Base-by-base conservation (phyloP, 1,140 invertebrate species). In the Idris sp. region DNA sequence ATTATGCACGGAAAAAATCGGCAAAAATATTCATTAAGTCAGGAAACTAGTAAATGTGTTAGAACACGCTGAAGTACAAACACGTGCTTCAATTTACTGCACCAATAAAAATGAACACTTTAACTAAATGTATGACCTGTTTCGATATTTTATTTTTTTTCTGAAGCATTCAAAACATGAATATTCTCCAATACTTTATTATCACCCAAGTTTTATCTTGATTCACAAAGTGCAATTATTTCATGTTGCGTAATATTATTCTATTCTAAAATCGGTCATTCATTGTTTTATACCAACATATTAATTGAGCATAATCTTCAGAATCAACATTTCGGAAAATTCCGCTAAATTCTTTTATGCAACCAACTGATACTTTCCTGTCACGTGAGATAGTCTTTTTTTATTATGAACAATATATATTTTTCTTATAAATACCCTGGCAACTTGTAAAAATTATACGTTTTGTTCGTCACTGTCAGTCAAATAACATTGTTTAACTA, bases 1-100 rank as follows among this genome's bases (percentile, higher is more conserved):
- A 87, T 87, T 1, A 87, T 87, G 85, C 62, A 81, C 5, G 81
- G 85, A 5, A 79, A 82, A 41, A 59, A 72, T 4, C 79, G 65
- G 8, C 48, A 71, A 6, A 74, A 64, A 5, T 77, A 82, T 14
- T 72, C 83, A 1, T 13, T 86, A 1, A 74, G 76, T 7, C 79
- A 81, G 54, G 69, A 77, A 14, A 80, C 78, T 16, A 74, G 80
- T 0, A 72, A 69, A 14, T 87, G 86, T 33, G 78, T 86, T 6
- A 80, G 81, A 51, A 77, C 74, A 14, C 83, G 77, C 26, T 86
- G 25, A 78, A 30, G 19, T 6, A 22, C 19, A 22, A 22, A 4
- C 19, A 22, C n/a, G n/a, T n/a, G n/a, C n/a, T n/a, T n/a, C 35
- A 16, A 16, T 36, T 7, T 16, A 8, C 22, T 4, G 1, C 11